Conservation (phyloP, 2,888 invertebrate species). For the Morinoia aosen region DNA sequence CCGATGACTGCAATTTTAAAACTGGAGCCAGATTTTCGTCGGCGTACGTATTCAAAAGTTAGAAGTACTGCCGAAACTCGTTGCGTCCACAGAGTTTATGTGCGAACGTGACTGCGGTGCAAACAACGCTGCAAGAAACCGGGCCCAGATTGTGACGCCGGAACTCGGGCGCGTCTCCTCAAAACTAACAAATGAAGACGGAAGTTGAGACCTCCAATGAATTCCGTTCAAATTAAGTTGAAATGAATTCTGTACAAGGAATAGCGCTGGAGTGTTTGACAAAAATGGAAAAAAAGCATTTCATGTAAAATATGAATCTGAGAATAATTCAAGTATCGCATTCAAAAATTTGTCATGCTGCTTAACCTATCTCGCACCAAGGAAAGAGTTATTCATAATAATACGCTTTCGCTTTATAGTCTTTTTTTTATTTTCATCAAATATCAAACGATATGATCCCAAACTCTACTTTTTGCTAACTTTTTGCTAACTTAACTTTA, state of each 20-base stretch:
- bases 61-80: conserved; percentile 2
- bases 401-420: no score
- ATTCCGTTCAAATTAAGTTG: not conserved
- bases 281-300: not conserved
- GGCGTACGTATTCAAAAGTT: not conserved
- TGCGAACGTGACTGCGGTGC: not conserved
- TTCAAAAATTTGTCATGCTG: no score
- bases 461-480: no score
- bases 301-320: not conserved
- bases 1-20: conserved; percentile 4
- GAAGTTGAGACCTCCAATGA: not conserved
- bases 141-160: not conserved
- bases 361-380: no score
- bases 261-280: not conserved
- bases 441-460: no score
- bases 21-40: conserved; percentile 17
- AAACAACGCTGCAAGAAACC: not conserved
- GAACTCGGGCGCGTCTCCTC: not conserved
- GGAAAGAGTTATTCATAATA: no score
- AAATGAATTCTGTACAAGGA: not conserved
- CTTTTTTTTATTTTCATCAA: no score
- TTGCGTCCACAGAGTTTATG: not conserved
- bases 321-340: not conserved
- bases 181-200: not conserved
- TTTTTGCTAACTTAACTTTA: no score